These are phyloP conservation scores for Stegophylla sp. DNA, from an alignment of 2,888 invertebrate species.

Conservation along the genomic window DNA sequence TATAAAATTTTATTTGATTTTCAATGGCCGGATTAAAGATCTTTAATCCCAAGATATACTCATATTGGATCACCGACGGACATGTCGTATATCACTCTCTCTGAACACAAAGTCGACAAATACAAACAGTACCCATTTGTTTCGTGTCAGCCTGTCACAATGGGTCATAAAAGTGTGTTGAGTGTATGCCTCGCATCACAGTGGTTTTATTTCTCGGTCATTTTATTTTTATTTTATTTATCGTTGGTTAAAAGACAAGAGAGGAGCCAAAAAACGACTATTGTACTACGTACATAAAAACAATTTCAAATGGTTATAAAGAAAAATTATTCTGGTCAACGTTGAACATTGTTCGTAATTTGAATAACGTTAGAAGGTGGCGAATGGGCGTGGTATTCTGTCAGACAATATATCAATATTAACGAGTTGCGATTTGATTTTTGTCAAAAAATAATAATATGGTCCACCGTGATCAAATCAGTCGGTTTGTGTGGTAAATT, in stretches of 20 bases:
- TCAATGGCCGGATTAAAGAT: conserved; percentile 7
- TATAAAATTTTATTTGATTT: conserved; percentile 6
- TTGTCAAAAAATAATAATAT: neutral
- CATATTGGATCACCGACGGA: conserved; percentile 31
- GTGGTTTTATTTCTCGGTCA: conserved; percentile 54
- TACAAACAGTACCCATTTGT: conserved; percentile 50
- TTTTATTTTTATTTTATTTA: conserved; percentile 54
- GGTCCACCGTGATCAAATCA: neutral
- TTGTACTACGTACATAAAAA: conserved; percentile 28
- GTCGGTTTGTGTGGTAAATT: neutral
- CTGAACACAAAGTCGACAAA: conserved; percentile 48
- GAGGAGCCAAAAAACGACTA: conserved; percentile 44
- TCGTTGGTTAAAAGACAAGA: conserved; percentile 32
- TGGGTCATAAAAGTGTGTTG: conserved; percentile 55
- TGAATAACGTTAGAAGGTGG: conserved; percentile 25
- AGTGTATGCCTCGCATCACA: conserved; percentile 26
- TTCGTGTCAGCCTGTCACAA: conserved; percentile 57
- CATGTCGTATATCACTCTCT: conserved; percentile 45
- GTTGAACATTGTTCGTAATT: conserved; percentile 3
- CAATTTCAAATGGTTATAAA: conserved; percentile 31
- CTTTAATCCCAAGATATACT: conserved; percentile 29
- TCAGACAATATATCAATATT: conserved; percentile 25
- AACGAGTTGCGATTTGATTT: conserved; percentile 17
- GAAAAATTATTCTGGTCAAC: conserved; percentile 30
- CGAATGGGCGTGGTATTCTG: conserved; percentile 30